Base-by-base conservation (phyloP, 2,113 vertebrate genomes). In the Colistium nudipinnis region DNA sequence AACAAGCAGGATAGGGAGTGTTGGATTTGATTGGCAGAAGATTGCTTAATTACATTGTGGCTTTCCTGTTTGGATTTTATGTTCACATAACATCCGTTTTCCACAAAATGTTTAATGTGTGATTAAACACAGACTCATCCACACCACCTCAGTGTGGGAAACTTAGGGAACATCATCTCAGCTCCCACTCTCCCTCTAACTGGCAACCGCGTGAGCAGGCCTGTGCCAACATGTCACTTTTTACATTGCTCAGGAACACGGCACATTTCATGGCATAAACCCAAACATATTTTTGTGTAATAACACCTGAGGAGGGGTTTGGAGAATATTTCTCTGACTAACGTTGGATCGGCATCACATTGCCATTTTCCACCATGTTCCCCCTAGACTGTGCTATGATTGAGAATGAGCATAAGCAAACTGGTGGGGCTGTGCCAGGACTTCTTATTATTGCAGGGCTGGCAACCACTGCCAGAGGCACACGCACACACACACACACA, bases 401-500 rank as follows among this genome's bases (percentile, higher is more conserved):
- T 53, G 70, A 74, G 73, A 82, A 74, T 53, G 68, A 85, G 77
- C 84, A 74, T 60, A 76, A 77, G 61, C 68, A 71, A 82, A 80
- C 57, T 28, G 39, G 59, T 66, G 59, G 45, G 55, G 47, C 47
- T 7, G 41, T 84, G 87, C 87, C 87, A 86, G 74, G 69, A 78
- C 81, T 76, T 70, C 51, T 75, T 84, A 85, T 71, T 80, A 74
- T 80, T 85, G 78, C 69, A 65, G 68, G 77, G 49, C 65, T 71
- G 52, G 63, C 77, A 74, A 52, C 60, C 25, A 12, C 70, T 80
- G 67, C 76, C 70, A 83, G 53, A 60, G 22, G 11, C 48, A 54
- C 62, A 60, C 55, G 64, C 74, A 69, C 51, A 56, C 61, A 63
- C 33, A 59, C 35, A 62, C 67, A 48, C 55, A 30, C 55, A 8